Conservation (phyloP, 2,888 invertebrate species). For the Clanis bilineata region DNA sequence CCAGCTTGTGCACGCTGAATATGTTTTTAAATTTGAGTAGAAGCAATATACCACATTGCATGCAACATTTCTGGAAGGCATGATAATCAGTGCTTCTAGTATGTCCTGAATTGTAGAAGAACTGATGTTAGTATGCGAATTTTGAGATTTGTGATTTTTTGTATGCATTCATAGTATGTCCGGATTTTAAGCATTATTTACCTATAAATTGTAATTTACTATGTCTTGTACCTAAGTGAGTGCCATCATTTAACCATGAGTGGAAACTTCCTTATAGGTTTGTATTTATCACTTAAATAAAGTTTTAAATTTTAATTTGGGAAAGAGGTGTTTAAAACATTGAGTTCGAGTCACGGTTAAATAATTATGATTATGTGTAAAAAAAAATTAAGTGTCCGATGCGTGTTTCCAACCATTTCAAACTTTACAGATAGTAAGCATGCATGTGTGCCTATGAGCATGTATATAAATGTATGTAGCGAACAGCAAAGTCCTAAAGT, state of each 20-base stretch:
- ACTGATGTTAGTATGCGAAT: not conserved
- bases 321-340: not conserved
- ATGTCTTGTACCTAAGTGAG: too few relatives aligned
- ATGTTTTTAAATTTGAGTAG: not conserved
- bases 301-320: not conserved
- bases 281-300: too few relatives aligned
- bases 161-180: not conserved
- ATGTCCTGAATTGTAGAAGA: not conserved
- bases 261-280: not conserved
- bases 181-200: not conserved
- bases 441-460: constrained; percentile 23
- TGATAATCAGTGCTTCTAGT: not conserved
- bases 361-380: not conserved
- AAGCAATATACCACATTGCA: not conserved
- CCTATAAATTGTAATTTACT: too few relatives aligned
- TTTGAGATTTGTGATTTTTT: not conserved
- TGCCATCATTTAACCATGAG: constrained; percentile 13
- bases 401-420: not conserved
- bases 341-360: constrained; percentile 6
- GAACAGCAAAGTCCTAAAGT: constrained; percentile 1
- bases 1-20: not conserved
- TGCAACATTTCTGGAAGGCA: not conserved
- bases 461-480: not conserved
- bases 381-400: not conserved
- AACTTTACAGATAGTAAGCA: constrained; percentile 23